Conservation (phyloP, 1,140 invertebrate genomes). For the Medauroidea extradentata region DNA sequence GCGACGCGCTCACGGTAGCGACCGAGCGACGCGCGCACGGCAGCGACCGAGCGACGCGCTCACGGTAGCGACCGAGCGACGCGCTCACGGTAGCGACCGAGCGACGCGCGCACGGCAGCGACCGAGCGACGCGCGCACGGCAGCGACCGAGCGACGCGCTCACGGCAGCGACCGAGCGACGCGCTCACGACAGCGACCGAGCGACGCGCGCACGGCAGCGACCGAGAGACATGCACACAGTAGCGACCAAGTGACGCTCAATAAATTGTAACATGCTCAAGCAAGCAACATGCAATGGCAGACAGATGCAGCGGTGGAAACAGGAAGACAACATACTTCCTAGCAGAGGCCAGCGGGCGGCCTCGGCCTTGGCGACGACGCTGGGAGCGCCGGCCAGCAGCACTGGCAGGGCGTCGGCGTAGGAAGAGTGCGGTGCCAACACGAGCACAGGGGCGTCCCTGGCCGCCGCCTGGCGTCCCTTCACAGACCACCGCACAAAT, state of each 20-base stretch:
- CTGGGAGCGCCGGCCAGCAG: conserved; percentile 76
- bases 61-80: no score
- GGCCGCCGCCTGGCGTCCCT: conserved; percentile 57
- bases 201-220: not conserved
- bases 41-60: no score
- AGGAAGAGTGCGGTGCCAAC: conserved; percentile 87
- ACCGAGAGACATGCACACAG: not conserved
- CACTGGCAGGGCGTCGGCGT: conserved; percentile 82
- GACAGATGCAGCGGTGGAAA: not conserved
- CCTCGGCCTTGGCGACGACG: conserved; percentile 83
- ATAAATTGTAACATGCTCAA: not conserved
- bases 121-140: no score
- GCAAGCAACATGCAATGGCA: not conserved
- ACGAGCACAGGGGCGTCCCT: conserved; percentile 79
- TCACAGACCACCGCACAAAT: conserved; percentile 68
- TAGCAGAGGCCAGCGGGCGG: conserved; percentile 72
- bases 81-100: no score
- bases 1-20: no score
- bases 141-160: no score
- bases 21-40: no score
- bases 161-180: not conserved
- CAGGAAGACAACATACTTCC: conserved; percentile 90
- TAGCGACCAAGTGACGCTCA: not conserved
- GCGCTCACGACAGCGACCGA: not conserved
- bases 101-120: no score